phyloP scores from a whole-genome alignment of 2,888 invertebrate genomes.

The Charanyca ferruginea region DNA sequence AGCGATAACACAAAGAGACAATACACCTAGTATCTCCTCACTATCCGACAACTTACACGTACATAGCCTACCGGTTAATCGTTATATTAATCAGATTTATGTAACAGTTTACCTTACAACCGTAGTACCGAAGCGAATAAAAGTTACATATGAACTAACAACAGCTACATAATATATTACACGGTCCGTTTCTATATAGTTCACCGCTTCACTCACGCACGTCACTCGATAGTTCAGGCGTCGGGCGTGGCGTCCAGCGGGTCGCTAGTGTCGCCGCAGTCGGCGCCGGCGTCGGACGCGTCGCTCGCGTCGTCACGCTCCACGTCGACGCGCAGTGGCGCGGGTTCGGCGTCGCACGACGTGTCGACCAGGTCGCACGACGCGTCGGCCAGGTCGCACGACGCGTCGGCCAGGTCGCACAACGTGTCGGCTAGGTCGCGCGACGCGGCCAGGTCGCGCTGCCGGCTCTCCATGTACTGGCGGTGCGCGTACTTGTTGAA shows the following conservation, averaged over 20 bases:
- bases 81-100: conserved; percentile 89
- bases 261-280: conserved; percentile 44
- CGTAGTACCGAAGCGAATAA: conserved; percentile 86
- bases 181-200: conserved; percentile 61
- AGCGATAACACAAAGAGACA: conserved; percentile 74
- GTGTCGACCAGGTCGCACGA: conserved; percentile 44
- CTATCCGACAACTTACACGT: conserved; percentile 83
- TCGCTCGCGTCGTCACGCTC: conserved; percentile 56
- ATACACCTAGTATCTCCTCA: conserved; percentile 79
- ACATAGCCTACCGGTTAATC: conserved; percentile 83
- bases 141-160: conserved; percentile 81
- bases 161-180: conserved; percentile 75
- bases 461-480: conserved; percentile 82
- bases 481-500: conserved; percentile 90
- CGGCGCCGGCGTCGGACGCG: conserved; percentile 43
- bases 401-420: conserved; percentile 22
- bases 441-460: conserved; percentile 50
- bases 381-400: too few relatives aligned
- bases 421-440: conserved; percentile 38
- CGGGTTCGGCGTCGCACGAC: conserved; percentile 38
- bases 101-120: conserved; percentile 88
- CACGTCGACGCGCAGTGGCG: conserved; percentile 52
- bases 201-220: conserved; percentile 46
- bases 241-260: conserved; percentile 42
- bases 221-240: conserved; percentile 35